phyloP scores from a whole-genome alignment of 1,140 invertebrate species.

The Drosophila equinoxialis region DNA sequence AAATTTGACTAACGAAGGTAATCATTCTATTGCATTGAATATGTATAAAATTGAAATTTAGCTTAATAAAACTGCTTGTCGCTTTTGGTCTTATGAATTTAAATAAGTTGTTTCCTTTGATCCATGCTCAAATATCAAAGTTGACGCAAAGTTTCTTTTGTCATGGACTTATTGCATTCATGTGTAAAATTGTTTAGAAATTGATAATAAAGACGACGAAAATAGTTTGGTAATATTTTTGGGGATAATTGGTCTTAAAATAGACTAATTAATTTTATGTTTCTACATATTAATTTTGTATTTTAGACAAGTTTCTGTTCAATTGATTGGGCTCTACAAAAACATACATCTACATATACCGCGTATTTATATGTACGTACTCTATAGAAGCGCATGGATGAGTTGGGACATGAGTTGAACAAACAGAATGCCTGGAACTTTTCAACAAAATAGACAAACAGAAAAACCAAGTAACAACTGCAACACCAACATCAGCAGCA shows the following conservation, averaged over 20 bases:
- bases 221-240: neutral
- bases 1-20: no score
- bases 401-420: slow-evolving; percentile 46
- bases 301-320: slow-evolving; percentile 40
- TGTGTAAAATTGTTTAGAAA: no score
- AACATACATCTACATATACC: neutral
- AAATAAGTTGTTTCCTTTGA: no score
- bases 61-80: no score
- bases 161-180: no score
- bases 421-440: slow-evolving; percentile 65
- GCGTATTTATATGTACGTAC: neutral
- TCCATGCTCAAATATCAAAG: no score
- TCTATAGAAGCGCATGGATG: neutral
- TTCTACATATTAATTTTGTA: slow-evolving; percentile 39
- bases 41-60: no score
- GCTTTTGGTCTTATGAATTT: no score
- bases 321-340: slow-evolving; percentile 52
- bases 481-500: slow-evolving; percentile 54
- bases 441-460: slow-evolving; percentile 49
- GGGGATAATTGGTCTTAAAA: neutral
- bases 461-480: slow-evolving; percentile 40
- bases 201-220: neutral
- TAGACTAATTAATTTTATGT: slow-evolving; percentile 12
- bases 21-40: no score
- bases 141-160: no score